These are phyloP conservation scores for Heterohyrax brucei DNA, from an alignment of 2,797 vertebrate species.

Conservation along the genomic window DNA sequence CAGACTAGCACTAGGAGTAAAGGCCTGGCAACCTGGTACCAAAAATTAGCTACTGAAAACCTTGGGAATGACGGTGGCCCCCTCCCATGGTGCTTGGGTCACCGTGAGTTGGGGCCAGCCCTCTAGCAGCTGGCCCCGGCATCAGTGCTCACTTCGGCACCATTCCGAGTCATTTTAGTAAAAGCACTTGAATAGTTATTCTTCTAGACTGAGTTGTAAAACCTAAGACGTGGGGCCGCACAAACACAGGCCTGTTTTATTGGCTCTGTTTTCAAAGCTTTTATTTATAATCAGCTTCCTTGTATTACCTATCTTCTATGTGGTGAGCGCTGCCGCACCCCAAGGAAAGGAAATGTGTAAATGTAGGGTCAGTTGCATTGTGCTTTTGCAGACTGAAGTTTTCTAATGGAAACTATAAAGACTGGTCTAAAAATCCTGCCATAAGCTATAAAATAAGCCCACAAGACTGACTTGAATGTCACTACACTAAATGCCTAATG, in stretches of 20 bases:
- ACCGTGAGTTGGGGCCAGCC: no score
- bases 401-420: slow-evolving; percentile 75
- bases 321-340: slow-evolving; percentile 54
- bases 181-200: slow-evolving; percentile 40
- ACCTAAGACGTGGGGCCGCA: slow-evolving; percentile 14
- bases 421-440: slow-evolving; percentile 63
- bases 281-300: slow-evolving; percentile 68
- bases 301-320: slow-evolving; percentile 5
- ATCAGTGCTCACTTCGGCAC: slow-evolving; percentile 52
- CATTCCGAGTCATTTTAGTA: slow-evolving; percentile 2
- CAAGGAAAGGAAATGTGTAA: slow-evolving; percentile 59
- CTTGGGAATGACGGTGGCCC: background rate
- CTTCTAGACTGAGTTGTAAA: slow-evolving; percentile 58
- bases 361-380: background rate
- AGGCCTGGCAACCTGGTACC: background rate
- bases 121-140: no score
- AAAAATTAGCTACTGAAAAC: background rate
- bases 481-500: slow-evolving; percentile 53
- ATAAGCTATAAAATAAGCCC: slow-evolving; percentile 69
- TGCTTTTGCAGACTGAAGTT: slow-evolving; percentile 70
- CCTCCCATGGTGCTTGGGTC: no score
- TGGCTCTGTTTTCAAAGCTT: slow-evolving; percentile 73
- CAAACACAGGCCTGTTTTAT: slow-evolving; percentile 35
- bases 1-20: background rate
- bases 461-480: slow-evolving; percentile 69